Base-by-base conservation (phyloP, 1,140 invertebrate genomes). In the Drosophila grimshawi region DNA sequence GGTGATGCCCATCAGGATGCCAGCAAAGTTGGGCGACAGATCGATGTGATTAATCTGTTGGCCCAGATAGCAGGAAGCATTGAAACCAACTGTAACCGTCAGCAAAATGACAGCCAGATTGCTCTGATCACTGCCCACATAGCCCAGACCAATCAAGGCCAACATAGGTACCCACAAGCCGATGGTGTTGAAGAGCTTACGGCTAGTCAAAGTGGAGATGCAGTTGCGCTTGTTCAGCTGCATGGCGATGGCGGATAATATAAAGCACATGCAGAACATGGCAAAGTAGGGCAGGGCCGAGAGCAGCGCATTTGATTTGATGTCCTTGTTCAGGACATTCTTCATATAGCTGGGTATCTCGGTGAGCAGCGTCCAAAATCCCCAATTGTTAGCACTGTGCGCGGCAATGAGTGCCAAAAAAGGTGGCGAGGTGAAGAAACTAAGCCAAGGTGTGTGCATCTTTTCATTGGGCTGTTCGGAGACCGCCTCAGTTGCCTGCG, bases 261-360 rank as follows among this genome's bases (percentile, higher is more conserved):
- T 92, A 41, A 96, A 95, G 51, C 95, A 95, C 52, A 96, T 88
- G 5, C 95, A 62, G 93, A 95, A 96, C 94, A 96, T 95, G 0
- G 93, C 94, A 3, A 96, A 86, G 86, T 98, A 98, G 1, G 97
- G 97, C n/a, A 98, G 90, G 0, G 97, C 95, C 19, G 96, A 95
- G n/a, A 96, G 89, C 48, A 95, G 78, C 7, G 96, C 96, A 91
- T 96, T 96, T 39, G 94, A 92, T 92, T 95, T 94, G 27, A 99
- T 95, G 62, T 98, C 94, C 76, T 96, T 97, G 64, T 95, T 93
- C 0, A 99, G 94, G 0, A 98, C 95, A 60, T 95, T 94, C 41
- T 95, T 95, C 94, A 99, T 96, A 88, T 98, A 99, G 0, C 95
- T 96, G 0, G 98, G 98, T 81, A 99, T 95, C 92, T 98, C 95